phyloP scores from a whole-genome alignment of 1,140 invertebrate species.

The Calephelis virginiensis region DNA sequence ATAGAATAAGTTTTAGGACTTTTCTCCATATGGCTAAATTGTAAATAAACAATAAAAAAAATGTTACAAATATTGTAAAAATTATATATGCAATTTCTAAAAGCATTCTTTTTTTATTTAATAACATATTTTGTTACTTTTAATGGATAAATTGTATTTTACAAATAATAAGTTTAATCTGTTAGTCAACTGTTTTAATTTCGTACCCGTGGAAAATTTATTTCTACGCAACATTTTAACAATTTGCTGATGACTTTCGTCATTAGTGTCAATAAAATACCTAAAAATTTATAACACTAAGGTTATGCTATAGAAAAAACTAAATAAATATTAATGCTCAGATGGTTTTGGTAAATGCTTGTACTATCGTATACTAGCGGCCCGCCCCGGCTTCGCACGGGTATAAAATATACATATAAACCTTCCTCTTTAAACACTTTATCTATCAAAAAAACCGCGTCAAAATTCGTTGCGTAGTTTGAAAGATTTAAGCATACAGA shows the following conservation, averaged over 20 bases:
- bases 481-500: too few species aligned
- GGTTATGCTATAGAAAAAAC: too few species aligned
- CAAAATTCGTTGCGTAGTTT: too few species aligned
- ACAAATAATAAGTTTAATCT: slow-evolving; percentile 25
- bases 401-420: too few species aligned
- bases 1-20: slow-evolving; percentile 25
- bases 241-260: not conserved
- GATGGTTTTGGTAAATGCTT: too few species aligned
- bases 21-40: slow-evolving; percentile 15
- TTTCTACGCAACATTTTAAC: not conserved
- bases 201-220: not conserved
- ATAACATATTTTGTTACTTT: slow-evolving; percentile 18
- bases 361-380: too few species aligned
- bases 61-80: slow-evolving; percentile 15
- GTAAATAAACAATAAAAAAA: slow-evolving; percentile 10
- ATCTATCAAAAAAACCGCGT: too few species aligned
- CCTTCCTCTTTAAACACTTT: too few species aligned
- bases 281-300: not conserved
- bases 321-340: too few species aligned
- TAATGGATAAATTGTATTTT: slow-evolving; percentile 1
- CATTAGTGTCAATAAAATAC: not conserved
- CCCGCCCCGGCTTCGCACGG: too few species aligned
- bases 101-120: slow-evolving; percentile 17
- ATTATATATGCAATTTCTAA: slow-evolving; percentile 5
- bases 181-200: slow-evolving; percentile 25